A percentile compares a stretch with the other conserved stretches of the same genome.
These are phyloP conservation scores for Sinocyclocheilus rhinocerous DNA, from an alignment of 2,113 vertebrate genomes.

Conservation along the genomic window DNA sequence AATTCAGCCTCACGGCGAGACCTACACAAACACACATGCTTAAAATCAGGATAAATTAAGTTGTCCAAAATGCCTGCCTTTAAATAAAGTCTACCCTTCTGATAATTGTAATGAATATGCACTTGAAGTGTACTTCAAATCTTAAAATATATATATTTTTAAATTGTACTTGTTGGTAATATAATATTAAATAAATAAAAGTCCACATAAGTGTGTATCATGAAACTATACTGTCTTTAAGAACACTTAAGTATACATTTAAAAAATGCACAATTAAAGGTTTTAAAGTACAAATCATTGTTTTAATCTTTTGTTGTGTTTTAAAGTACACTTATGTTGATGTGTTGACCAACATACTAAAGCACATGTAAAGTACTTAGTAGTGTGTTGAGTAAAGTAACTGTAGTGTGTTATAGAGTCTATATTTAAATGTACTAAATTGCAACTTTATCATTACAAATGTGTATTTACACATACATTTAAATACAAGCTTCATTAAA, in stretches of 20 bases:
- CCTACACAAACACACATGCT: slow-evolving; percentile 64
- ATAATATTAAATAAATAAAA: neutral
- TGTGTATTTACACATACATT: no score
- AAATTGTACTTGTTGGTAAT: neutral
- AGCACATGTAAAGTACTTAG: neutral
- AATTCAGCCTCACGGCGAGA: slow-evolving; percentile 88
- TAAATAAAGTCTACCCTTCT: neutral
- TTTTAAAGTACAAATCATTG: no score
- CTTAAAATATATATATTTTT: neutral
- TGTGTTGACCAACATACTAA: neutral
- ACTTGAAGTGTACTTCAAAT: neutral
- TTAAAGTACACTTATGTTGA: neutral
- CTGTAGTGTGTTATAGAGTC: neutral
- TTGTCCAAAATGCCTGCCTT: neutral
- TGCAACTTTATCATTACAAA: neutral
- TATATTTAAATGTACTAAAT: neutral
- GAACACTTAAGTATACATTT: no score
- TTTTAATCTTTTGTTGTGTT: neutral
- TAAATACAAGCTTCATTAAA: no score
- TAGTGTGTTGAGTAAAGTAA: no score
- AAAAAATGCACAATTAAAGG: no score
- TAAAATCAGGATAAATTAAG: neutral
- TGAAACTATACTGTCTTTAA: no score
- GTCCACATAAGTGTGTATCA: neutral
- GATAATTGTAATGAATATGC: neutral